Evolutionary conservation across 2,888 invertebrate species (phyloP).

Genomic region (Pyrocoelia pectoralis): DNA sequence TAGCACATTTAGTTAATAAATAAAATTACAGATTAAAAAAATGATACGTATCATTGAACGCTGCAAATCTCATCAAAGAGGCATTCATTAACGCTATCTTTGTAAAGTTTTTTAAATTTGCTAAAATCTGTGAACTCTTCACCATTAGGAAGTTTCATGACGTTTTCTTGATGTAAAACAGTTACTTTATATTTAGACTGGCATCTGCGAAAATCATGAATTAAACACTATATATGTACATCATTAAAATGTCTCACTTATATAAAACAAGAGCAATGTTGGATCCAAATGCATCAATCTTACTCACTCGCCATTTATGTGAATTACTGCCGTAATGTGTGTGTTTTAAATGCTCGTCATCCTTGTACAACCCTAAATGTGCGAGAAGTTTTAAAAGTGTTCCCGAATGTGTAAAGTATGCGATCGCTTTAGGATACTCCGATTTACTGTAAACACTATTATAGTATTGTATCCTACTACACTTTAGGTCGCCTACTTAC

Average conservation of each 20-base stretch:
- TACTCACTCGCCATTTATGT: slow-evolving; percentile 46
- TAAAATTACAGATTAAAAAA: slow-evolving; percentile 28
- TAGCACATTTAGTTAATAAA: neutral
- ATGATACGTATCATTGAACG: slow-evolving; percentile 1
- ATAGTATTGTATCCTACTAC: no score
- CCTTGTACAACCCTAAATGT: slow-evolving; percentile 76
- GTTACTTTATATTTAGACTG: neutral
- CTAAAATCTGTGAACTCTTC: slow-evolving; percentile 12
- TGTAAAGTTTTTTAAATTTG: slow-evolving; percentile 10
- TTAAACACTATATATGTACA: neutral
- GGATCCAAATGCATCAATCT: slow-evolving; percentile 75
- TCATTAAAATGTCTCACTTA: slow-evolving; percentile 64
- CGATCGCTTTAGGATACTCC: slow-evolving; percentile 61
- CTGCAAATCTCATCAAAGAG: slow-evolving; percentile 17
- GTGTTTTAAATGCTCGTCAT: slow-evolving; percentile 64
- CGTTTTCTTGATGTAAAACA: slow-evolving; percentile 12
- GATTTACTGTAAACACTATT: no score
- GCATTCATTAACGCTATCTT: slow-evolving; percentile 12
- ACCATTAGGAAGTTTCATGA: slow-evolving; percentile 2
- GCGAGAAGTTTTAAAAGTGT: slow-evolving; percentile 79
- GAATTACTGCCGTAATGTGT: slow-evolving; percentile 43
- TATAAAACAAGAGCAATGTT: slow-evolving; percentile 80
- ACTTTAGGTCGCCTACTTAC: slow-evolving; percentile 12
- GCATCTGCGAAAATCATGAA: neutral
- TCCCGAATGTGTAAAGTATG: slow-evolving; percentile 86